Base-by-base conservation (phyloP, 1,140 invertebrate species). In the Parasteatoda tepidariorum region DNA sequence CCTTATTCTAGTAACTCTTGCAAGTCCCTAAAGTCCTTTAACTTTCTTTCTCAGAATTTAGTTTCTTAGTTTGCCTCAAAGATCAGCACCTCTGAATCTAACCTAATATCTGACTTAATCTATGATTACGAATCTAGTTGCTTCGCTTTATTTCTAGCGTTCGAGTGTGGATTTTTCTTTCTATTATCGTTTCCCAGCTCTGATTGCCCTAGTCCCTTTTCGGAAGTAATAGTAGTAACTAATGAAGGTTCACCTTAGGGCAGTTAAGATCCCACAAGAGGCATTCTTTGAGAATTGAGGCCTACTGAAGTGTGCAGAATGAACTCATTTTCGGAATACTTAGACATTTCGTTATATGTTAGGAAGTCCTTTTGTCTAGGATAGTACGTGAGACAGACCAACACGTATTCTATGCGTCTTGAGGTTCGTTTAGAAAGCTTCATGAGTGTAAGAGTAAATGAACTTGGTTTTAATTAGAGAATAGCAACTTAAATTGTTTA, bases 61-160 rank as follows among this genome's bases (percentile, higher is more conserved):
- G 5, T 34, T 13, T 38, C 26, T 22, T 26, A 18, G 34, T 48
- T 33, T n/a, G 33, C 66, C 34, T 15, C 18, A 24, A 41, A 34
- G 30, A n/a, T 24, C 26, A 5, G 6, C 22, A n/a, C 28, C 0
- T 2, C 9, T 7, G 48, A 55, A 31, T 54, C 68, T 71, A 57
- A 71, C 68, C 68, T 71, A 71, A 71, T 71, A 71, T 71, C 48
- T 33, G 68, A 71, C 68, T 71, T 71, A 71, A 71, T 71, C 68
- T 71, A 71, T 71, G 68, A 71, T 71, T 71, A 71, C 41, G 68
- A 31, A 71, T 54, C 26, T 15, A 71, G 18, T 71, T 71, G 68
- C 48, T 55, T 55, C 68, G 26, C 26, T 71, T 71, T 71, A 71
- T 71, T 71, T 71, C 68, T 28, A 71, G 57, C n/a, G 41, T 48